Percentiles rank a stretch among this genome's conserved stretches.
These are phyloP conservation scores for Dipodomys merriami DNA, from an alignment of 2,113 vertebrate genomes.

Conservation along the genomic window DNA sequence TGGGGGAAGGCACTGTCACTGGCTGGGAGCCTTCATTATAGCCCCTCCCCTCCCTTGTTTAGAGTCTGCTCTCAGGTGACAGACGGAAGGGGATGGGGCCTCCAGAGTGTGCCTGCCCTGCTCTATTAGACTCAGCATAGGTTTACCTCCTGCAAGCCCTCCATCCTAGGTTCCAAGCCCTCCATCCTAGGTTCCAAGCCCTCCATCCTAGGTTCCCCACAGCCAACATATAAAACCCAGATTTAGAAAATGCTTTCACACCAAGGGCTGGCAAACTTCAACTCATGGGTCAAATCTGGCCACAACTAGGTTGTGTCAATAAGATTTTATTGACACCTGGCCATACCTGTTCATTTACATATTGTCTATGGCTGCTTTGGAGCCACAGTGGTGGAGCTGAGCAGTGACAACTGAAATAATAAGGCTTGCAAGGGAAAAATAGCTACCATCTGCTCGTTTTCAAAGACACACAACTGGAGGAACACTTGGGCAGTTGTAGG, in stretches of 20 bases:
- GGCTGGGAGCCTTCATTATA: neutral
- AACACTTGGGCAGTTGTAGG: neutral
- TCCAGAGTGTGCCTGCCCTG: neutral
- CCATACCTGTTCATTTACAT: neutral
- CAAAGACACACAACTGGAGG: neutral
- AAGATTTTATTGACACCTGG: neutral
- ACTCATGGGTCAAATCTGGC: neutral
- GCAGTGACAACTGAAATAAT: neutral
- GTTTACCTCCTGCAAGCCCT: neutral
- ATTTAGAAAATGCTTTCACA: neutral
- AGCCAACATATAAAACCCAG: neutral
- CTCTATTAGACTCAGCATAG: neutral
- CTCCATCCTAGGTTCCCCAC: neutral
- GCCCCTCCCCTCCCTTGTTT: neutral
- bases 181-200: no score
- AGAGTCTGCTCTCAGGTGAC: no score
- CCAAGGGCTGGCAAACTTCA: neutral
- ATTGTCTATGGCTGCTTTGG: neutral
- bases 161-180: neutral
- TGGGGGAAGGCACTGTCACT: accelerated
- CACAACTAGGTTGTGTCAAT: neutral
- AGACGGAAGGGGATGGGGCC: neutral
- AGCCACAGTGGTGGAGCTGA: neutral
- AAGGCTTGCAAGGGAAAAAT: neutral
- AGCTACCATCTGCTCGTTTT: neutral